Percentiles rank a stretch among this genome's conserved stretches.
Conservation (phyloP, 2,888 invertebrate genomes). For the Rhaphigaster nebulosa region DNA sequence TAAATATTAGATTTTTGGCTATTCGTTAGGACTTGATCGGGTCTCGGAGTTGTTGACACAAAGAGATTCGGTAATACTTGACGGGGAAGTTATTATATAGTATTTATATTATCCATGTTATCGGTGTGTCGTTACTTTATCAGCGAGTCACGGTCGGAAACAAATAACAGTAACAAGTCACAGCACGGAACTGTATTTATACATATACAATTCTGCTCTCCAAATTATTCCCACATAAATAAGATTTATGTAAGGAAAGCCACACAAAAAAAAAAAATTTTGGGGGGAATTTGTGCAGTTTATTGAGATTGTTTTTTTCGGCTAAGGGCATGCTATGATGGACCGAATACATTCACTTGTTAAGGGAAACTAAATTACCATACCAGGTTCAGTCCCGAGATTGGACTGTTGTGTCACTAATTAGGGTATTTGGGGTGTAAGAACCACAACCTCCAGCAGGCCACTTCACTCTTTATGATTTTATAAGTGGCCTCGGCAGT, state of each 20-base stretch:
- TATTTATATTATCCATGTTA: not conserved
- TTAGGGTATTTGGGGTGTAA: not conserved
- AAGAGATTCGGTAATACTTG: not conserved
- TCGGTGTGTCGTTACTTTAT: not conserved
- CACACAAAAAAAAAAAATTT: no score
- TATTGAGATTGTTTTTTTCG: not conserved
- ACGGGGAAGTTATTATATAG: not conserved
- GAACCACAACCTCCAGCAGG: not conserved
- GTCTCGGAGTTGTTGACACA: not conserved
- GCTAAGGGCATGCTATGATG: no score
- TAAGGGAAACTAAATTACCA: not conserved
- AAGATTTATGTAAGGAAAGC: no score
- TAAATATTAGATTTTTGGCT: not conserved
- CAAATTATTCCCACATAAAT: no score
- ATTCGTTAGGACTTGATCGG: not conserved
- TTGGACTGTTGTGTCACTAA: not conserved
- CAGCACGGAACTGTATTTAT: no score
- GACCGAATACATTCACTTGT: not conserved
- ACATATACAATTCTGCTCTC: no score
- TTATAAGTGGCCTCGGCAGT: not conserved
- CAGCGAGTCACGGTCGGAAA: no score
- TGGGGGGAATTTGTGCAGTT: no score
- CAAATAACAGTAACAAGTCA: not conserved
- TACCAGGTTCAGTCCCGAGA: not conserved
- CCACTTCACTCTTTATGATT: not conserved